Evolutionary conservation across 2,888 invertebrate genomes (phyloP), one percentile per base, ranked within the genome.

Genomic region (Seira musarum): DNA sequence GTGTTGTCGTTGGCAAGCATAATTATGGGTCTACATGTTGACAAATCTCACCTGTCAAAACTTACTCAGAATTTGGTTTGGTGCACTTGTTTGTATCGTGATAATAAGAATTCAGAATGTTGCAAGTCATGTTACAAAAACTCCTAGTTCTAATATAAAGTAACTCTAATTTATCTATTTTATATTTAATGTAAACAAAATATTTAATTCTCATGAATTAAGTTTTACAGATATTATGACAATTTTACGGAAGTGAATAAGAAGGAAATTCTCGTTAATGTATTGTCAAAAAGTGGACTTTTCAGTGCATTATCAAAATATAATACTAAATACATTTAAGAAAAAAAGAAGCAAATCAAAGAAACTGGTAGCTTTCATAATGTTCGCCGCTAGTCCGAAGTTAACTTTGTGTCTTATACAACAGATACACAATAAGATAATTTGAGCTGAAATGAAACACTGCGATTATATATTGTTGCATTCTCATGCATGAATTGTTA

Each of bases 21-120:
- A 3, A 17, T 53, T 53, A 13, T 8, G 53, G 15, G 17, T 53
- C 53, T 40, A n/a, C 17, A 53, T 53, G 6, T 2, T 15, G 2
- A 3, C 17, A 15, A 53, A 13, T 53, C 13, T 53, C 15, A n/a
- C 53, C 17, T 17, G 15, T 53, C n/a, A 17, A 15, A 3, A 53
- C 3, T 53, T 13, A 13, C 53, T 3, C 3, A 15, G 17, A 53
- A n/a, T 53, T 53, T 17, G 3, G 2, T 53, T n/a, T 15, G 17
- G 53, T 53, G 53, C 53, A 53, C 53, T 13, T 53, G 53, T 53
- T 53, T 17, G 53, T 53, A 3, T 53, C 53, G 53, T 53, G 53
- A 53, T 53, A 53, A 53, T 53, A 53, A 40, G 17, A 2, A 2
- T 53, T 53, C 3, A 53, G 13, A 53, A 53, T 30, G 8, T 30